Base-by-base conservation (phyloP, 2,888 invertebrate species). In the Chrysodeixis includens region DNA sequence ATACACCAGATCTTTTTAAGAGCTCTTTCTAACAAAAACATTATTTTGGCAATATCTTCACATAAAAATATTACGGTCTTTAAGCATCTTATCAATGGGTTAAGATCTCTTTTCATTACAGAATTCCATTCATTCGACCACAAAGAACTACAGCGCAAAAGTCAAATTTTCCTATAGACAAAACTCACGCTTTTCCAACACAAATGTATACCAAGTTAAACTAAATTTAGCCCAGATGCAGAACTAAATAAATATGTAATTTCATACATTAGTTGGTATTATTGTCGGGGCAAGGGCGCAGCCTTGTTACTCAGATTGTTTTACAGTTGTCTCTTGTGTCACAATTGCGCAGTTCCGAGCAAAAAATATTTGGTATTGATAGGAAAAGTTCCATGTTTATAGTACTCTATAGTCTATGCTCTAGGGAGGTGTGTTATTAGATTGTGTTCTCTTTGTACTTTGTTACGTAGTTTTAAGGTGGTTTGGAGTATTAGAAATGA, bases 241-340 rank as follows among this genome's bases (percentile, higher is more conserved):
- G 73, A 70, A 57, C 72, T 70, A 74, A 82, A 83, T 79, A 70
- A 77, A 83, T 86, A 83, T 88, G 89, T 87, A 89, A 89, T 89
- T 89, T 81, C 87, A 89, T 87, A 88, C 87, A 80, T 85, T 85
- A 70, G 75, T 80, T 69, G 77, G 82, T 84, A 83, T 81, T 78
- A 71, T 81, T 76, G 75, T 72, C 79, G 77, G 72, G 58, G 75
- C 88, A 89, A 89, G 89, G 89, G 77, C 84, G 46, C 16, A 83
- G 62, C 89, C 89, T 89, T 86, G 89, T 61, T 61, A 66, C 64
- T 16, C 65, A 78, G 83, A 81, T 88, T 76, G 65, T 67, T 79
- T 88, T 86, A 82, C 88, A 62, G 54, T 52, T n/a, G n/a, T 58
- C 70, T 73, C 78, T 62, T 22, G 53, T 35, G 56, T 59, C 59